These are phyloP conservation scores for Oscheius onirici DNA, from an alignment of 2,888 invertebrate genomes.

Conservation along the genomic window DNA sequence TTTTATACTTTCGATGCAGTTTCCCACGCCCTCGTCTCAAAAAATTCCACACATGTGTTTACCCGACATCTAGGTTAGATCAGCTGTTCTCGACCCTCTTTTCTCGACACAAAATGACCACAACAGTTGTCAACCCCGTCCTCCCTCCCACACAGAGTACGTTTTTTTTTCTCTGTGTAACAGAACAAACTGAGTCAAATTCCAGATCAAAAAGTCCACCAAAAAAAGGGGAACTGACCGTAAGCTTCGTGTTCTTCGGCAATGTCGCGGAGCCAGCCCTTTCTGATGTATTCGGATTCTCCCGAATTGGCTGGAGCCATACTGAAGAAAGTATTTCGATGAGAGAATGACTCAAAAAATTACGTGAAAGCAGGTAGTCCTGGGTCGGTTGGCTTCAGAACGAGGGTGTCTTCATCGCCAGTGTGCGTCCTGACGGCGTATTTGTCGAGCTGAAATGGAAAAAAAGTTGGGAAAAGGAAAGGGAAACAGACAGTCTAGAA, in stretches of 20 bases:
- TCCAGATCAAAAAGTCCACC: not conserved
- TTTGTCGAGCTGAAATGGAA: slow-evolving; percentile 70
- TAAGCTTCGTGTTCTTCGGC: slow-evolving; percentile 70
- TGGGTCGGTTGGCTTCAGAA: slow-evolving; percentile 64
- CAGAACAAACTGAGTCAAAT: not conserved
- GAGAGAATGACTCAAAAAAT: not conserved
- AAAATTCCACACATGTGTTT: not conserved
- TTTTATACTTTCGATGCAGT: not conserved
- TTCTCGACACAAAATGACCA: not conserved
- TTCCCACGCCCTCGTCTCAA: not conserved
- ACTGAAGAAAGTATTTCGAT: slow-evolving; percentile 32
- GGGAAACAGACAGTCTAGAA: too few species aligned
- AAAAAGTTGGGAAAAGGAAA: not conserved
- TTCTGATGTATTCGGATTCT: slow-evolving; percentile 65
- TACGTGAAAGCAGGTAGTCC: slow-evolving; percentile 60
- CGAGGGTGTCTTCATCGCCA: slow-evolving; percentile 69
- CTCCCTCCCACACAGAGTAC: not conserved
- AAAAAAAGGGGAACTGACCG: slow-evolving; percentile 58
- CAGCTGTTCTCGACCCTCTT: not conserved
- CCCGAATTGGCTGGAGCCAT: slow-evolving; percentile 61
- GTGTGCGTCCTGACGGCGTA: slow-evolving; percentile 71
- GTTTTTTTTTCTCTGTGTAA: not conserved
- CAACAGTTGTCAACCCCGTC: not conserved
- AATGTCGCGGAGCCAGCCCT: slow-evolving; percentile 73
- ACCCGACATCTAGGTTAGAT: not conserved